These are phyloP conservation scores for Falco columbarius DNA, from an alignment of 2,797 vertebrate species.

Conservation along the genomic window DNA sequence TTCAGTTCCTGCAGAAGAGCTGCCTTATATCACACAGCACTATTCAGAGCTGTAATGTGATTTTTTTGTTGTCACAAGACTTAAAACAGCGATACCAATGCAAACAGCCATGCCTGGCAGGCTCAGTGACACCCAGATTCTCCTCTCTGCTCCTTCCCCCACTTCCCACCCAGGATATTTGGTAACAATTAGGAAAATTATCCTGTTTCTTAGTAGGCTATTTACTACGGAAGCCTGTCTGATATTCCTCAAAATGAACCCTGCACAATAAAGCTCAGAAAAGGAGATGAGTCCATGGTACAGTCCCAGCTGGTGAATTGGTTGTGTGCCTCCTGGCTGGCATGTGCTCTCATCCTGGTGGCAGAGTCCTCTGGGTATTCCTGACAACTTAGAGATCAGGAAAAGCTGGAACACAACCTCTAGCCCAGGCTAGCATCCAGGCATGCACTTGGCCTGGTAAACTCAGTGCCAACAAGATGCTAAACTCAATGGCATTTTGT, in stretches of 20 bases:
- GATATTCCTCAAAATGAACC: background rate
- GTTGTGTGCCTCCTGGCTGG: background rate
- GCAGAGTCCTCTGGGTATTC: background rate
- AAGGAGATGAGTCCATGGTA: background rate
- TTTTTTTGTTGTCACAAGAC: background rate
- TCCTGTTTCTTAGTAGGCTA: background rate
- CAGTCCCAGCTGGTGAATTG: background rate
- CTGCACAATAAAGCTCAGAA: background rate
- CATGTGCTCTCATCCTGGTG: background rate
- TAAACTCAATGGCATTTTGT: background rate
- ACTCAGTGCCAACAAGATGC: background rate
- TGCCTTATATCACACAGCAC: background rate
- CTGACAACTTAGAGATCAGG: background rate
- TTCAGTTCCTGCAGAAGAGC: background rate
- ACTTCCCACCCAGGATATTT: background rate
- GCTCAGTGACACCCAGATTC: background rate
- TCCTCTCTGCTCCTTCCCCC: background rate
- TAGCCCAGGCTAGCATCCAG: background rate
- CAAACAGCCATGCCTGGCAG: background rate
- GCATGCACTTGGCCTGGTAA: background rate
- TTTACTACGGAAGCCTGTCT: background rate
- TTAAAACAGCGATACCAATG: background rate
- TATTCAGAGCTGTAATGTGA: background rate
- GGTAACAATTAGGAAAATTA: background rate
- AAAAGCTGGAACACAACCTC: background rate